These are phyloP conservation scores for Pseudachorutes palmiensis DNA, from an alignment of 1,140 invertebrate genomes.

Conservation along the genomic window DNA sequence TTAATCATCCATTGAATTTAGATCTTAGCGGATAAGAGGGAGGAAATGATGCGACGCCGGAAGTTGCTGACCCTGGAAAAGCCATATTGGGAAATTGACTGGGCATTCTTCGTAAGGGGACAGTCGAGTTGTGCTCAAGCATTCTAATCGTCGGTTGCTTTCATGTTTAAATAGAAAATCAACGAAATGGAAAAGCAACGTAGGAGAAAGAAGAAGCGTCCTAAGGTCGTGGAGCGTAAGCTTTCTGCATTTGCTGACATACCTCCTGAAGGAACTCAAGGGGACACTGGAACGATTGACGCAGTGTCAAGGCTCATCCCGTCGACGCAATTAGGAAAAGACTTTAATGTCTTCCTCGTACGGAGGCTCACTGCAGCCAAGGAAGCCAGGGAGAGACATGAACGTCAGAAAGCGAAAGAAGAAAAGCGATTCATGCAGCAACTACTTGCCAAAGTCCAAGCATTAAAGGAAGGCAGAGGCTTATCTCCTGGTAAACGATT, in stretches of 20 bases:
- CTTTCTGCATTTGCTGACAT: neutral
- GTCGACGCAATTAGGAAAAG: neutral
- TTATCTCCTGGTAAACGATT: neutral
- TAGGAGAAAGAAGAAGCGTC: neutral
- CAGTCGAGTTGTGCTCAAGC: neutral
- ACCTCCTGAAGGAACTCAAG: neutral
- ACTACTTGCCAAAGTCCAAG: neutral
- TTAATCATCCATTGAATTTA: neutral
- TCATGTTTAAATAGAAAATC: neutral
- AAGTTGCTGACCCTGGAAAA: slow-evolving; percentile 23
- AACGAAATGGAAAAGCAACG: neutral
- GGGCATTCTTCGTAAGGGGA: slow-evolving; percentile 21
- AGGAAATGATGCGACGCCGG: slow-evolving; percentile 13
- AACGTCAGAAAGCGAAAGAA: neutral
- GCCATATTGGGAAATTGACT: slow-evolving; percentile 19
- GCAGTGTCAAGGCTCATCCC: neutral
- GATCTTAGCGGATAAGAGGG: slow-evolving; percentile 17
- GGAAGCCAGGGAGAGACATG: neutral
- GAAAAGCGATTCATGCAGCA: slow-evolving; percentile 8
- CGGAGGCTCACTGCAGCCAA: slow-evolving; percentile 6
- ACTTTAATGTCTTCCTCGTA: slow-evolving; percentile 8
- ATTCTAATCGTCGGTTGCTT: neutral
- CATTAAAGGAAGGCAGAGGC: neutral
- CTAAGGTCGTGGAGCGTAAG: neutral
- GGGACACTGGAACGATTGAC: neutral